Evolutionary conservation across 2,797 vertebrate genomes (phyloP).

Genomic region (Microchirus variegatus): DNA sequence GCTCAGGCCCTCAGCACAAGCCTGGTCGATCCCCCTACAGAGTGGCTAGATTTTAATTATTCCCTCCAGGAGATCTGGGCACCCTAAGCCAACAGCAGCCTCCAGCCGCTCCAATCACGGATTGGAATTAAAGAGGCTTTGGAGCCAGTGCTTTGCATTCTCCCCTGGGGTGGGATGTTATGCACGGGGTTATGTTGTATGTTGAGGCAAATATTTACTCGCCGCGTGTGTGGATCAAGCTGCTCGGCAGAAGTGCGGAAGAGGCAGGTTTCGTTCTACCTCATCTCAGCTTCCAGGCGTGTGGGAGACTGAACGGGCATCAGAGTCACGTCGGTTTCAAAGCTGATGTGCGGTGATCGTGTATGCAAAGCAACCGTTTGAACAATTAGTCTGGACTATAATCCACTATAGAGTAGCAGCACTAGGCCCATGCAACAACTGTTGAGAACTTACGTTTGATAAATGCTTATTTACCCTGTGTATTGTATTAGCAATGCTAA

Average conservation of each 20-base stretch:
- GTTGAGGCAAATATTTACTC: conserved; percentile 70
- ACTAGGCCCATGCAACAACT: conserved; percentile 27
- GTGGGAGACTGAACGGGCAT: conserved; percentile 38
- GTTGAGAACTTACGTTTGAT: conserved; percentile 16
- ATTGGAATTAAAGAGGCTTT: conserved; percentile 75
- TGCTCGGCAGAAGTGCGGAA: conserved; percentile 50
- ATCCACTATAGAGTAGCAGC: conserved; percentile 35
- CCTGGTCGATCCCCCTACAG: conserved; percentile 44
- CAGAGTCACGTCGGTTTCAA: conserved; percentile 30
- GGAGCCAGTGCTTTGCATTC: conserved; percentile 65
- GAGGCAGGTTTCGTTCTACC: conserved; percentile 75
- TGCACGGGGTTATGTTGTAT: conserved; percentile 52
- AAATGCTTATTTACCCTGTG: conserved; percentile 35
- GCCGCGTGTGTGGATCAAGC: conserved; percentile 50
- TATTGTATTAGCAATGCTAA: conserved; percentile 61
- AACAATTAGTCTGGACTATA: conserved; percentile 36
- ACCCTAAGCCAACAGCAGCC: conserved; percentile 74
- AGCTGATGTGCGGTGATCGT: background rate
- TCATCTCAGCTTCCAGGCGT: conserved; percentile 62
- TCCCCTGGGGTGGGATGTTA: conserved; percentile 37
- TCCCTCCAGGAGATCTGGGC: conserved; percentile 66
- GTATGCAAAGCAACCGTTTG: conserved; percentile 65
- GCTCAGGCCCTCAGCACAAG: conserved; percentile 71
- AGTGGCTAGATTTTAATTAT: conserved; percentile 74
- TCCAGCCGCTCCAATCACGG: conserved; percentile 73